Conservation (phyloP, 2,888 invertebrate species). For the Andrena fulva region DNA sequence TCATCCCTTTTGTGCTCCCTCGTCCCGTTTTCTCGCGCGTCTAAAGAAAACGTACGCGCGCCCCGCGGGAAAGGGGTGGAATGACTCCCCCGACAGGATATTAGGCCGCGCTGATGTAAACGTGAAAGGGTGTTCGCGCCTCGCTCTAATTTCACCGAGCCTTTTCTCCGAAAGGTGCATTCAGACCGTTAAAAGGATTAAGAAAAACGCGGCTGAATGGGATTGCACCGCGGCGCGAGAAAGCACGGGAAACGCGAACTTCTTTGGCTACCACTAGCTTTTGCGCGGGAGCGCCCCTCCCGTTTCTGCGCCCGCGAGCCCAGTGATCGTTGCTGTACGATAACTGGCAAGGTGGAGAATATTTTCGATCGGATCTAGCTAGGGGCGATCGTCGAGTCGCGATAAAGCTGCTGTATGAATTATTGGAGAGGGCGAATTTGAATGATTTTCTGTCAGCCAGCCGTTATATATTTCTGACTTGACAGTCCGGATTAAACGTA, state of each 20-base stretch:
- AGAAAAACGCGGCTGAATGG: conserved; percentile 27
- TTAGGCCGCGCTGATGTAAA: conserved; percentile 48
- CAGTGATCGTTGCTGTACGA: not conserved
- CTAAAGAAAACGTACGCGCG: conserved; percentile 27
- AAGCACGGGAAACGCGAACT: conserved; percentile 9
- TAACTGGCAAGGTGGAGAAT: conserved; percentile 14
- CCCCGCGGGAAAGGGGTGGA: conserved; percentile 2
- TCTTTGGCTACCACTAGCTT: not conserved
- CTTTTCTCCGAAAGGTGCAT: conserved; percentile 21
- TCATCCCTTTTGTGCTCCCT: conserved; percentile 40
- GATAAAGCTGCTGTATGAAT: not conserved
- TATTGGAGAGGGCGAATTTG: not conserved
- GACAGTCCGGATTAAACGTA: no score
- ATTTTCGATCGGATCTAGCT: not conserved
- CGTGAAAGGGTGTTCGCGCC: conserved; percentile 37
- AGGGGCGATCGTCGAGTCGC: not conserved
- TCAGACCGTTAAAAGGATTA: conserved; percentile 38
- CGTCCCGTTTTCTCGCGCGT: conserved; percentile 37
- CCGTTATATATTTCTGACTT: not conserved
- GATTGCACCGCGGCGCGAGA: conserved; percentile 13
- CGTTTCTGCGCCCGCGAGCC: not conserved
- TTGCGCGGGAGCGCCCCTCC: not conserved
- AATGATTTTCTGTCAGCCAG: not conserved
- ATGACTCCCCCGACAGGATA: conserved; percentile 46
- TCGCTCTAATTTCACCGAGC: conserved; percentile 35